Evolutionary conservation across 2,113 vertebrate species (phyloP).

Genomic region (Plectropomus leopardus): DNA sequence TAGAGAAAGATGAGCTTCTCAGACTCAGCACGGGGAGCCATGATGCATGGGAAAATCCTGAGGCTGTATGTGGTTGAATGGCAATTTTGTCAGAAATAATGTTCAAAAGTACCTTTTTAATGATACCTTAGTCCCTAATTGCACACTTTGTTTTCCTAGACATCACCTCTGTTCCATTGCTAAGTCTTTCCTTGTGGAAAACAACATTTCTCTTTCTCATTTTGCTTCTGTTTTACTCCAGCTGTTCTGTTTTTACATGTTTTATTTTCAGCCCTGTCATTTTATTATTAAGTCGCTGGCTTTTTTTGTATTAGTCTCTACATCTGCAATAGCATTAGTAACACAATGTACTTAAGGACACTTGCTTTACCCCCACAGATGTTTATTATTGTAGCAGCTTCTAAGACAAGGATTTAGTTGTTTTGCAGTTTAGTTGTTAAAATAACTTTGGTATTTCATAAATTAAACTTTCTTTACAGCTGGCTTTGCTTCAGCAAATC

Average conservation of each 20-base stretch:
- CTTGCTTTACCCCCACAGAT: no score
- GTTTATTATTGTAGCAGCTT: no score
- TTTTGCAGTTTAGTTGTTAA: background rate
- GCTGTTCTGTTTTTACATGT: background rate
- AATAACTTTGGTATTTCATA: background rate
- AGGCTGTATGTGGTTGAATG: background rate
- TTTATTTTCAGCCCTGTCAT: background rate
- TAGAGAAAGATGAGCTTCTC: conserved; percentile 42
- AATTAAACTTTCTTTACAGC: background rate
- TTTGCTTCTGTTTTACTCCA: conserved; percentile 1
- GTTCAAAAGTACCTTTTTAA: conserved; percentile 46
- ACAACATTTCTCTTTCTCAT: background rate
- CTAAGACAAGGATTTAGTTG: background rate
- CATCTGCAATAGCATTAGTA: no score
- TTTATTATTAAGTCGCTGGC: no score
- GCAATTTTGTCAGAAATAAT: conserved; percentile 34
- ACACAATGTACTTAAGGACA: no score
- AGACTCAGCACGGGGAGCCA: conserved; percentile 25
- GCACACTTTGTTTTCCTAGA: conserved; percentile 13
- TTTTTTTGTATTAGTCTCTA: no score
- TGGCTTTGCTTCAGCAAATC: background rate
- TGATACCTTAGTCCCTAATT: conserved; percentile 27
- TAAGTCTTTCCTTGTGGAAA: background rate
- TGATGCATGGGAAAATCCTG: conserved; percentile 20
- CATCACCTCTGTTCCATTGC: conserved; percentile 7